Evolutionary conservation across 1,140 invertebrate genomes (phyloP), one percentile per base, ranked within the genome.

Genomic region (Samia ricini): DNA sequence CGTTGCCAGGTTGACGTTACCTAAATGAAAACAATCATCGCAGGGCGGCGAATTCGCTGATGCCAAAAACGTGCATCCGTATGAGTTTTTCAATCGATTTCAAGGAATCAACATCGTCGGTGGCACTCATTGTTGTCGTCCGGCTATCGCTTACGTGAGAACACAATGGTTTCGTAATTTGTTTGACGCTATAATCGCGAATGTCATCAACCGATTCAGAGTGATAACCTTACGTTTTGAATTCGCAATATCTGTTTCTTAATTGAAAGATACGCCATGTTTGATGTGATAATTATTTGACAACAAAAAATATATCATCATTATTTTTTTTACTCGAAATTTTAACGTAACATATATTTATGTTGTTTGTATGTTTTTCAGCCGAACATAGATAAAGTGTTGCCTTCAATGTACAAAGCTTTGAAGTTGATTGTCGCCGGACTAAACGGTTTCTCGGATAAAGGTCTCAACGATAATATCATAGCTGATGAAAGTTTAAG

Each of bases 11-110:
- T 68, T 69, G 71, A 64, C 61, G 77, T 85, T 80, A 78, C 80
- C 80, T 75, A 81, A 85, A 69, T 33, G 66, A 75, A 70, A 71
- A 74, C 71, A 76, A 78, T 77, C 63, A 71, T 74, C 75, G 80
- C 77, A 76, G 75, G 77, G 79, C 83, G 77, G 79, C 64, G 72
- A 88, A 88, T 88, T 81, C 76, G 87, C 87, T 89, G 87, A 89
- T 83, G 79, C 79, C 83, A 83, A 85, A 89, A 89, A 89, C 87
- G 87, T 89, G 87, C 85, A 89, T 89, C 84, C 81, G 83, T 86
- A 83, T 81, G 74, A 72, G 83, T 88, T 89, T 88, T 87, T 89
- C 77, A 86, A 87, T 85, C 87, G 78, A 81, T 81, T 89, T 87
- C 87, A 79, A 75, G 78, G 87, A 89, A 89, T 77, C 71, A 74